Evolutionary conservation across 2,113 vertebrate species (phyloP), one percentile per base, ranked within the genome.

Genomic region (Pluvianellus socialis): DNA sequence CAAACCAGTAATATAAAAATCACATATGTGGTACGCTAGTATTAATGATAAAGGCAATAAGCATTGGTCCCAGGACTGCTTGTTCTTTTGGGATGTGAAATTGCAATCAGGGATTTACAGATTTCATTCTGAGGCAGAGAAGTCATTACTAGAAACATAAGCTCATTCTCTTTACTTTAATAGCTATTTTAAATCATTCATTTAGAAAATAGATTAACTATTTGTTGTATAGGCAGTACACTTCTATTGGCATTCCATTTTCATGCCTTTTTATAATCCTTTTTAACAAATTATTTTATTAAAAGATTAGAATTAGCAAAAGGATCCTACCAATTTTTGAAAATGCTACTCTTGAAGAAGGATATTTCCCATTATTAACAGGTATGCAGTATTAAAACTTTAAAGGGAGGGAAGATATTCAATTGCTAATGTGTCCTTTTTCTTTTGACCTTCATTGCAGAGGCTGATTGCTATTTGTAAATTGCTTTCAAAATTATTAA

Each of bases 141-240:
- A 98, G 98, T 98, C 98, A 98, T 98, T 98, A 98, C 98, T 98
- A 98, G 98, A 98, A 98, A 98, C 97, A 98, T 98, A 98, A 98
- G 97, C 98, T 98, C 97, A 98, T 98, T 98, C 98, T 98, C 98
- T 97, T 96, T 98, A 94, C 94, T 98, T 98, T 98, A 98, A 98
- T 98, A 98, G 98, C 97, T 98, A 97, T 98, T 98, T 98, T 98
- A 98, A 98, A 98, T 98, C 98, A 98, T 98, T 98, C 98, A 98
- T 98, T 98, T 98, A 98, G 95, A 98, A 98, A 98, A 98, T 97
- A 98, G 96, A 97, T 98, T 97, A 98, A 98, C 98, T 97, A 97
- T 98, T 98, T 98, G 98, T 97, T 97, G 96, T 97, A 91, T 96
- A 88, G 94, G 86, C 94, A 66, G 94, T 96, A 90, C 59, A 19